Evolutionary conservation across 2,113 vertebrate genomes (phyloP).

Genomic region (Ptychochromis oligacanthus): DNA sequence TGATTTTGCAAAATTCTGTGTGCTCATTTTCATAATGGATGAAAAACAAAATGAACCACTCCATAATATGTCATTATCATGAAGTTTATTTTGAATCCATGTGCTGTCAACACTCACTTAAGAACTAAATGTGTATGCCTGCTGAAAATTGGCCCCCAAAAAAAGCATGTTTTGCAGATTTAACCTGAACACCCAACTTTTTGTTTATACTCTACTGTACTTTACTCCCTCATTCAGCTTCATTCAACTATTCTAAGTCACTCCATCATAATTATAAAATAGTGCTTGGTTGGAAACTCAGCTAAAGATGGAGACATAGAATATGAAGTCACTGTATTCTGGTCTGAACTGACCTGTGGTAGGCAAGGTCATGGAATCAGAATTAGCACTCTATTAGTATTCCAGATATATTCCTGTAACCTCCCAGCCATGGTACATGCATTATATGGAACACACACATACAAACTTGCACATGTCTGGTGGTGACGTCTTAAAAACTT

Average conservation of each 20-base stretch:
- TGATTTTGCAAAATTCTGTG: neutral
- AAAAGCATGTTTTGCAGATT: neutral
- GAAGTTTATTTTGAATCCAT: neutral
- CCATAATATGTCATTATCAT: neutral
- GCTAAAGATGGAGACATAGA: slow-evolving; percentile 28
- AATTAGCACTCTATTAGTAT: slow-evolving; percentile 38
- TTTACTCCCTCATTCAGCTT: neutral
- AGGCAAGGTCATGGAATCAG: slow-evolving; percentile 41
- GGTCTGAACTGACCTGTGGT: slow-evolving; percentile 9
- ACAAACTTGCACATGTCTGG: neutral
- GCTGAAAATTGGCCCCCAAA: neutral
- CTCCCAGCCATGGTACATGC: slow-evolving; percentile 21
- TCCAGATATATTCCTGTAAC: slow-evolving; percentile 47
- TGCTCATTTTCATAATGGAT: neutral
- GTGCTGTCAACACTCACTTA: neutral
- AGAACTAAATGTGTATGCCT: neutral
- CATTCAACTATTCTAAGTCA: neutral
- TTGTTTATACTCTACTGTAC: neutral
- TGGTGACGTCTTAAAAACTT: slow-evolving; percentile 11
- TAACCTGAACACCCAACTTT: neutral
- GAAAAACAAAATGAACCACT: neutral
- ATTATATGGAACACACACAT: neutral
- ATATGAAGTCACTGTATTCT: slow-evolving; percentile 49
- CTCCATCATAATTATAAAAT: neutral
- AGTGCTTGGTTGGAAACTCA: slow-evolving; percentile 17